Percentiles rank a stretch among this genome's conserved stretches.
These are phyloP conservation scores for Chloropsis cyanopogon DNA, from an alignment of 2,113 vertebrate species.

Conservation along the genomic window DNA sequence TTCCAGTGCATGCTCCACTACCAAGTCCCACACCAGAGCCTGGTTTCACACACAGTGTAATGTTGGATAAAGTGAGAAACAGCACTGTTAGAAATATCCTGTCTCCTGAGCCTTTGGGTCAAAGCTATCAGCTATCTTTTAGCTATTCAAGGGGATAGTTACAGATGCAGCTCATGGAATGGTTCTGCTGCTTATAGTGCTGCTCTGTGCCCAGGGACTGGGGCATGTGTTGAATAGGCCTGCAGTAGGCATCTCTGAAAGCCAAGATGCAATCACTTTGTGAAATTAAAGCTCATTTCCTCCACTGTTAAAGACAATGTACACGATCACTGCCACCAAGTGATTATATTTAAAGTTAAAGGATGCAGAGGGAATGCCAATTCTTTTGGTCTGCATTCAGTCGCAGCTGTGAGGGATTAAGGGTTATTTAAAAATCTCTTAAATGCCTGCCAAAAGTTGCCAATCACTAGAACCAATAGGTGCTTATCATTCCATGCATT, in stretches of 20 bases:
- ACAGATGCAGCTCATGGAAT: not conserved
- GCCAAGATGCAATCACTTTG: constrained; percentile 50
- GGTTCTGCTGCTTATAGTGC: not conserved
- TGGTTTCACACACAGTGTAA: not conserved
- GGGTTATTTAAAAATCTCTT: constrained; percentile 50
- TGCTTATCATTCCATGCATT: constrained; percentile 19
- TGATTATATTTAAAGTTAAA: constrained; percentile 58
- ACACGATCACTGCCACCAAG: constrained; percentile 3
- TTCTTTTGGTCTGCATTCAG: constrained; percentile 14
- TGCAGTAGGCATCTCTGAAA: constrained; percentile 14
- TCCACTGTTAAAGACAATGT: constrained; percentile 41
- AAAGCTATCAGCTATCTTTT: not conserved
- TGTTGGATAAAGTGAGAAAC: not conserved
- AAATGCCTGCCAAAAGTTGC: constrained; percentile 29
- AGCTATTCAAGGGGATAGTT: not conserved
- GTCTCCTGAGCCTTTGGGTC: not conserved
- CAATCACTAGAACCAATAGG: constrained; percentile 17
- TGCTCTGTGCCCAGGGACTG: not conserved
- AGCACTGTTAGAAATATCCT: rapidly evolving
- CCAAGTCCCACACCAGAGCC: not conserved
- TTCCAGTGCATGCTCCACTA: not conserved
- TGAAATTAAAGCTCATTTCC: constrained; percentile 53
- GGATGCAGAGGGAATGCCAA: constrained; percentile 31
- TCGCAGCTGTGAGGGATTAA: constrained; percentile 47
- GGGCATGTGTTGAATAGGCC: not conserved